These are phyloP conservation scores for Laterallus jamaicensis DNA, from an alignment of 2,113 vertebrate species.

Conservation along the genomic window DNA sequence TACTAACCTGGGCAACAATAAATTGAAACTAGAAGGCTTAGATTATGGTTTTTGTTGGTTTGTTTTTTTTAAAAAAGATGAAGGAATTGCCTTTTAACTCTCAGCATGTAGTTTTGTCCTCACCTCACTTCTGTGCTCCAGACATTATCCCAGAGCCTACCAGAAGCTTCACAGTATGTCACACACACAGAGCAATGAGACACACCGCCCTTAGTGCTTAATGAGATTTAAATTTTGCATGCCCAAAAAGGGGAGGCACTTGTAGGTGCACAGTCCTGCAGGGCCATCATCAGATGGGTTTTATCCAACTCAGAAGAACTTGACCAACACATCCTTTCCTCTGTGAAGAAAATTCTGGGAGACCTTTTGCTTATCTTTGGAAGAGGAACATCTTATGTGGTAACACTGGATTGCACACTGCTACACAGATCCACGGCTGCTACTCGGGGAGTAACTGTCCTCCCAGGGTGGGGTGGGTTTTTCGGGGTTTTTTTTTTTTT, in stretches of 20 bases:
- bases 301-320: neutral
- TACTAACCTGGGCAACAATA: neutral
- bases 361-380: neutral
- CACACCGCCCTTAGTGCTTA: neutral
- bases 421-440: neutral
- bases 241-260: neutral
- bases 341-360: neutral
- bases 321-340: neutral
- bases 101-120: neutral
- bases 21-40: neutral
- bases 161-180: neutral
- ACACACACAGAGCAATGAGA: neutral
- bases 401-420: neutral
- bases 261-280: neutral
- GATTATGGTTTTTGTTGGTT: too few species aligned
- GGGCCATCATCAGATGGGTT: neutral
- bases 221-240: neutral
- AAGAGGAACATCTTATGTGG: rapidly evolving
- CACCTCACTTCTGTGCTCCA: neutral
- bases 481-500: too few species aligned
- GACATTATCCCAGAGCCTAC: neutral
- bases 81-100: neutral
- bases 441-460: neutral
- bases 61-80: neutral
- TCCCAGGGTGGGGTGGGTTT: neutral